phyloP scores from a whole-genome alignment of 1,140 invertebrate genomes.

The Acromyrmex heyeri region DNA sequence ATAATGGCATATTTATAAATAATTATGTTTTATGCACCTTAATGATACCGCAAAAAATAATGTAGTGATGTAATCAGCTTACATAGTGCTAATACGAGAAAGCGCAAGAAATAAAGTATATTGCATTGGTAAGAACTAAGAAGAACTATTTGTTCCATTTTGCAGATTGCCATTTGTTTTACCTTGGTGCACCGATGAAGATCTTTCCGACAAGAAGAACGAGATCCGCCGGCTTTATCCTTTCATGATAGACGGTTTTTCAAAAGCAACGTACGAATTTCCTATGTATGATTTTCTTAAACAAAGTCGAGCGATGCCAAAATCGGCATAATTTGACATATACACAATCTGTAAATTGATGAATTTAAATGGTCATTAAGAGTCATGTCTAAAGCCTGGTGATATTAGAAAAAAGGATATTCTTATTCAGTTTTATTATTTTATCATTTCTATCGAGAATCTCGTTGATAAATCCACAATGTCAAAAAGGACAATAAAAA shows the following conservation, averaged over 20 bases:
- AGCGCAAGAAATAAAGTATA: conserved; percentile 1
- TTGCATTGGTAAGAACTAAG: conserved; percentile 4
- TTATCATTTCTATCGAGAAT: neutral
- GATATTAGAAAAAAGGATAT: neutral
- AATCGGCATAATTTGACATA: neutral
- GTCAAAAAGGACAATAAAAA: neutral
- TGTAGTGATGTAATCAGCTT: neutral
- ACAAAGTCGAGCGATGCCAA: neutral
- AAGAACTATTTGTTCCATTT: conserved; percentile 18
- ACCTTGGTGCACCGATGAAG: conserved; percentile 39
- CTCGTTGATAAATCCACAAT: neutral
- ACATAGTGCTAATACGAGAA: neutral
- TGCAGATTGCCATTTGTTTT: conserved; percentile 31
- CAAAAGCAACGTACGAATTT: neutral
- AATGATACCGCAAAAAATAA: neutral
- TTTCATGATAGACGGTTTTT: neutral
- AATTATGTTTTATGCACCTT: neutral
- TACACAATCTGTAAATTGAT: neutral
- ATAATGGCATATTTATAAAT: neutral
- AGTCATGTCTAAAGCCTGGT: neutral
- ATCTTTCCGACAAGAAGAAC: conserved; percentile 22
- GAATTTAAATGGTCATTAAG: conserved; percentile 1
- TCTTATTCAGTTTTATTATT: neutral
- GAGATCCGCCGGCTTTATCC: conserved; percentile 2
- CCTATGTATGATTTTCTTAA: neutral